Evolutionary conservation across 2,797 vertebrate species (phyloP), one percentile per base, ranked within the genome.

Genomic region (Podarcis siculus): DNA sequence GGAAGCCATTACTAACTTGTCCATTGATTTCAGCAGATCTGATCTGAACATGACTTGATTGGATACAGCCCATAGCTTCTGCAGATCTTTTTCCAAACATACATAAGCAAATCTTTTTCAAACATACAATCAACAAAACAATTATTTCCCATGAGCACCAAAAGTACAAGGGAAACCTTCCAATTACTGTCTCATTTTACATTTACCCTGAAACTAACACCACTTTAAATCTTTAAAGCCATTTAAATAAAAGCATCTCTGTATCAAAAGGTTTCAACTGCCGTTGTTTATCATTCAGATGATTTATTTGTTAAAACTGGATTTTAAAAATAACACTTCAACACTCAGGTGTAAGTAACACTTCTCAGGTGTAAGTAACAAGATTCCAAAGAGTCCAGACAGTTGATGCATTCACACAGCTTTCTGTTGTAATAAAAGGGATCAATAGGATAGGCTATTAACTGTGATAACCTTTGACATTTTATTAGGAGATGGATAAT

Each of bases 401-500:
- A 21, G 15, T 66, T 30, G 45, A 64, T 25, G 73, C 37, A 23
- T 79, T 90, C 71, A 64, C 79, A 7, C 10, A 45, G 75, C 64
- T 45, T 78, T 66, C 85, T 79, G 23, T 25, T 64, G 32, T 87
- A 79, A 42, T 83, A 55, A 83, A 75, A 86, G n/a, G 49, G 58
- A 64, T 37, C 17, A 30, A 39, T 37, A 79, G 89, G 37, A 80
- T 45, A 79, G 37, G n/a, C n/a, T 80, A 67, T 87, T 87, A 85
- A 58, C 72, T 69, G 58, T 67, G 42, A 21, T 42, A 66, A 75
- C 58, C 58, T 89, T 80, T 89, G 55, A 39, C 55, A 69, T 80
- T 71, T 85, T 73, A 39, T 64, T 80, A 66, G 58, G 35, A 5
- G 67, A 61, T 13, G 45, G 66, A 85, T 71, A 85, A 45, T 76